Evolutionary conservation across 2,113 vertebrate species (phyloP), one percentile per base, ranked within the genome.

Genomic region (Nesoenas mayeri): DNA sequence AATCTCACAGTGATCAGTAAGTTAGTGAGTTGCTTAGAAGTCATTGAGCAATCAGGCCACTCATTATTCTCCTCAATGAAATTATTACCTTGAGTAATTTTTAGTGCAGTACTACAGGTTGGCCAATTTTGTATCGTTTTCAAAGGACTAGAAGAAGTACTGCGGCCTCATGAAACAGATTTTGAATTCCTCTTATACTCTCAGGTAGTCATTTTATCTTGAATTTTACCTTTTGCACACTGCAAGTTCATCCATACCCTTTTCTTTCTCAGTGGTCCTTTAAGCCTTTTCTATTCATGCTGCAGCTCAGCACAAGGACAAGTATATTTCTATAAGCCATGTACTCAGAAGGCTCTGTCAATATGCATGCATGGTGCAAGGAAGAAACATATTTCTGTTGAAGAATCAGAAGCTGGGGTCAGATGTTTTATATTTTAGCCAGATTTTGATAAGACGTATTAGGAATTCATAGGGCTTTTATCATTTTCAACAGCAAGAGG

Each of bases 371-470:
- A 6, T 11, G 24, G 79, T 77, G 44, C 61, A 79, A 84, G 83
- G 85, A 56, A 91, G 75, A 69, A 88, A 86, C 20, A n/a, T 67
- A 90, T 92, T 96, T 94, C 83, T 93, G 60, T 79, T 71, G 65
- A 72, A 69, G 72, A 93, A 93, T 88, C 69, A 91, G 56, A 80
- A 83, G 83, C 21, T 96, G 83, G 65, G 95, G 90, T 96, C 91
- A 93, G 85, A 69, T 73, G 13, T 79, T 81, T 92, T 72, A 89
- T 75, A 92, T 88, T 96, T 93, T 60, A 94, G 92, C 90, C 90
- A 93, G 92, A 94, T 96, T 94, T 96, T 94, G 92, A 96, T 97
- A 96, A 93, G 93, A 92, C 79, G 20, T 92, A 97, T 95, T 96
- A 97, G 88, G 80, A 92, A 96, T 95, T 96, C 96, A 96, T 72